Conservation (phyloP, 2,797 vertebrate genomes). For the Myoxocephalus aenaeus region DNA sequence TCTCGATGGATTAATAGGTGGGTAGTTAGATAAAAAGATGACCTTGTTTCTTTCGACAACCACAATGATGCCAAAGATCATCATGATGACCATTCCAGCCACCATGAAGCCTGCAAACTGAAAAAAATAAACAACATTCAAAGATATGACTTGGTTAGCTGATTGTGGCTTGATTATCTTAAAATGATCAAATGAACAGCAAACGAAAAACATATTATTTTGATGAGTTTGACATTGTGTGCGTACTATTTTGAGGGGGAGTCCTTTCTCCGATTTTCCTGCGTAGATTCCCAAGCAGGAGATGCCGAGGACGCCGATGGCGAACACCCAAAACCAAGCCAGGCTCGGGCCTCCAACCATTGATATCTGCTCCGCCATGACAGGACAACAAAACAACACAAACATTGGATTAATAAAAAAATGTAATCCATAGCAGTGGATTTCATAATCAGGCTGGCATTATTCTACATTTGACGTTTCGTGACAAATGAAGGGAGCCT, state of each 20-base stretch:
- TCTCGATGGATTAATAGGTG: not conserved
- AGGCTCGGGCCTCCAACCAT: not conserved
- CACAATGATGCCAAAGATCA: slow-evolving; percentile 59
- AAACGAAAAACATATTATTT: not conserved
- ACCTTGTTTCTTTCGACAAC: slow-evolving; percentile 53
- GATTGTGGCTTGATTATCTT: not conserved
- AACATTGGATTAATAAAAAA: not conserved
- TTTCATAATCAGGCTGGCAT: not conserved
- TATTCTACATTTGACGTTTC: not conserved
- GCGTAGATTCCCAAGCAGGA: slow-evolving; percentile 65
- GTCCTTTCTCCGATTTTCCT: slow-evolving; percentile 31
- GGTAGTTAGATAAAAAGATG: not conserved
- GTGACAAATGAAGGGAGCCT: not conserved
- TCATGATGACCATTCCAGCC: slow-evolving; percentile 63
- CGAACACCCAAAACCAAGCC: slow-evolving; percentile 55
- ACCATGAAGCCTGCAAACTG: slow-evolving; percentile 75
- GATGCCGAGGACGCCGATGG: slow-evolving; percentile 51
- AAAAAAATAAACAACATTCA: not conserved
- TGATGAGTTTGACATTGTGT: not conserved
- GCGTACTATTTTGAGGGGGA: slow-evolving; percentile 66
- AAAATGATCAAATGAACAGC: no score
- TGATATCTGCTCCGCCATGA: slow-evolving; percentile 3
- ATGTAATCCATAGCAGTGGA: not conserved
- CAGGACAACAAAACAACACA: slow-evolving; percentile 5
- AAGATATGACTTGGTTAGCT: not conserved